These are phyloP conservation scores for Heliocidaris tuberculata DNA, from an alignment of 35 echinoderm and acorn worm species.

Conservation along the genomic window DNA sequence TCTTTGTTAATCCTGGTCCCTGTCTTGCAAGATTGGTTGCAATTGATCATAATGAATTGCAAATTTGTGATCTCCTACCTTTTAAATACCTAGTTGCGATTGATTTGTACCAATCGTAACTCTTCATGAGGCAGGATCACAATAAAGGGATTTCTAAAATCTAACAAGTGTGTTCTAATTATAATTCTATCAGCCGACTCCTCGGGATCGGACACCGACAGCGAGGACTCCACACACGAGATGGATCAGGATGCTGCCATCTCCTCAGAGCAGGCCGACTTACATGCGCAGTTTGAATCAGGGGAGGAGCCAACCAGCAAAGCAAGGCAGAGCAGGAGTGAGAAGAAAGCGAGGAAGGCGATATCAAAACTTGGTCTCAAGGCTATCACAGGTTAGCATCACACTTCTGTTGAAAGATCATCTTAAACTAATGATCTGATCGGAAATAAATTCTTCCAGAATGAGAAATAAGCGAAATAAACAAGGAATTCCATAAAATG, in stretches of 20 bases:
- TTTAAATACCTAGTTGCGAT: too few species aligned
- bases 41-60: too few species aligned
- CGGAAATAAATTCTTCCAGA: too few species aligned
- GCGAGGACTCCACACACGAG: slow-evolving; percentile 37
- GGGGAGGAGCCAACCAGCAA: slow-evolving; percentile 87
- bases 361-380: slow-evolving; percentile 80
- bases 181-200: not conserved
- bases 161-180: not conserved
- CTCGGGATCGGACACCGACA: slow-evolving; percentile 37
- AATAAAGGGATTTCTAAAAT: not conserved
- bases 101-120: too few species aligned
- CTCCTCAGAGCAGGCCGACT: slow-evolving; percentile 21
- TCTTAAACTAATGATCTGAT: not conserved
- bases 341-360: slow-evolving; percentile 80
- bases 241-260: not conserved
- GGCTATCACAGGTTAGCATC: not conserved
- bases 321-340: slow-evolving; percentile 86
- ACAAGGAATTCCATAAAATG: too few species aligned
- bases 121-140: too few species aligned
- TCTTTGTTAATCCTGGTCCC: not conserved
- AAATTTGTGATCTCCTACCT: too few species aligned
- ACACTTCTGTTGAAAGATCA: not conserved
- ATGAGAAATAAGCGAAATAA: too few species aligned
- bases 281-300: slow-evolving; percentile 61
- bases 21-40: too few species aligned